Conservation (phyloP, 2,888 invertebrate genomes). For the Gisinianus flammeolus region DNA sequence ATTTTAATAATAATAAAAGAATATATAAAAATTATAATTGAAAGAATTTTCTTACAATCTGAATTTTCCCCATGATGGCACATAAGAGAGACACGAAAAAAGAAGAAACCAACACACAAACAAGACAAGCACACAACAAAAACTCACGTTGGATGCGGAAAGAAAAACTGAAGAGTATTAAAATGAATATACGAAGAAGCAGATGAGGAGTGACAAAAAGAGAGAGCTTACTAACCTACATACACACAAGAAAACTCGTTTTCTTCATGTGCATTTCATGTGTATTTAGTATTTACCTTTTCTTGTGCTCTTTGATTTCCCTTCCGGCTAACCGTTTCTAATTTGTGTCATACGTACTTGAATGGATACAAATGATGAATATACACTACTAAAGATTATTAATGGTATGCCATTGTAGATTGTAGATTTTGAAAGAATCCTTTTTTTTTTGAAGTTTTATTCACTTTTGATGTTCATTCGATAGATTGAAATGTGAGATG, state of each 20-base stretch:
- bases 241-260: not conserved
- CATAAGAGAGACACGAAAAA: not conserved
- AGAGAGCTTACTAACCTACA: conserved; percentile 26
- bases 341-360: conserved; percentile 38
- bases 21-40: too few species aligned
- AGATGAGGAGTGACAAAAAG: conserved; percentile 28
- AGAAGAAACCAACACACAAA: not conserved
- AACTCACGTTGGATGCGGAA: conserved; percentile 19
- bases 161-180: conserved; percentile 19
- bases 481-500: too few species aligned
- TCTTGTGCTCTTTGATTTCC: conserved; percentile 23
- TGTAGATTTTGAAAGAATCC: not conserved
- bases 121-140: not conserved
- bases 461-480: too few species aligned
- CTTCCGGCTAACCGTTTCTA: conserved; percentile 39
- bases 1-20: too few species aligned
- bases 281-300: conserved; percentile 6
- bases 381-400: not conserved
- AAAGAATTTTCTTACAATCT: not conserved
- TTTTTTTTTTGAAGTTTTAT: too few species aligned
- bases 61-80: conserved; percentile 11
- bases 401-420: conserved; percentile 6
- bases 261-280: not conserved
- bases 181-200: not conserved
- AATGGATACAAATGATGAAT: conserved; percentile 17